A percentile compares a stretch with the other conserved stretches of the same genome.
Evolutionary conservation across 2,888 invertebrate species (phyloP).

Genomic region (Idaea dimidiata): DNA sequence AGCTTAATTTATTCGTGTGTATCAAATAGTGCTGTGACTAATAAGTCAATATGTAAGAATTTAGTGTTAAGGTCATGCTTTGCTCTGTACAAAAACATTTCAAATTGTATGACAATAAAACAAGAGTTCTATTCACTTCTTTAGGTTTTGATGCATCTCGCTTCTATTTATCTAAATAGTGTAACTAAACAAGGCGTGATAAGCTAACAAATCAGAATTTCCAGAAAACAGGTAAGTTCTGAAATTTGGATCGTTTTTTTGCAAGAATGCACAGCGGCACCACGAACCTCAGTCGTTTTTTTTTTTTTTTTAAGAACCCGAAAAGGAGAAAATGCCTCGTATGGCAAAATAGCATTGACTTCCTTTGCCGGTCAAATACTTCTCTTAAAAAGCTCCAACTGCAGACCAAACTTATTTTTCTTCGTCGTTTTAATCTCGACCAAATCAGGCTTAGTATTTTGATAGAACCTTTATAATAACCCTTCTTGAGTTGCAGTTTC

Average conservation of each 20-base stretch:
- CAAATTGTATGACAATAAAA: constrained; percentile 64
- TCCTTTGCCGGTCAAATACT: too few relatives aligned
- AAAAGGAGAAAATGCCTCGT: too few relatives aligned
- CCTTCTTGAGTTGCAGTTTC: not conserved
- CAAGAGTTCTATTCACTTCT: constrained; percentile 37
- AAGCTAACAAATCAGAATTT: not conserved
- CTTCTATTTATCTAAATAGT: constrained; percentile 35
- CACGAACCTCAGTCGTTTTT: too few relatives aligned
- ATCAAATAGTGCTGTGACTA: constrained; percentile 77
- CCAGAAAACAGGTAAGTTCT: not conserved
- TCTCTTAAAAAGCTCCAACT: too few relatives aligned
- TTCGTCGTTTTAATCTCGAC: not conserved
- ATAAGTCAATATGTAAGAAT: constrained; percentile 73
- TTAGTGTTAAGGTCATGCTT: constrained; percentile 61
- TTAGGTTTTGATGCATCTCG: constrained; percentile 49
- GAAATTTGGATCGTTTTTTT: too few relatives aligned
- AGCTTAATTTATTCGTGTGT: constrained; percentile 17
- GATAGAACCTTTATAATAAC: not conserved
- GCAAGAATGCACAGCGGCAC: too few relatives aligned
- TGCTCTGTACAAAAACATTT: constrained; percentile 56
- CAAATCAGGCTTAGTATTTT: not conserved
- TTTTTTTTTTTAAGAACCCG: too few relatives aligned
- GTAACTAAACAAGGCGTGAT: not conserved
- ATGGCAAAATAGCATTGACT: too few relatives aligned
- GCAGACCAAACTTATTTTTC: not conserved